A percentile compares a stretch with the other conserved stretches of the same genome.
Conservation (phyloP, 2,888 invertebrate species). For the Zygaena filipendulae region DNA sequence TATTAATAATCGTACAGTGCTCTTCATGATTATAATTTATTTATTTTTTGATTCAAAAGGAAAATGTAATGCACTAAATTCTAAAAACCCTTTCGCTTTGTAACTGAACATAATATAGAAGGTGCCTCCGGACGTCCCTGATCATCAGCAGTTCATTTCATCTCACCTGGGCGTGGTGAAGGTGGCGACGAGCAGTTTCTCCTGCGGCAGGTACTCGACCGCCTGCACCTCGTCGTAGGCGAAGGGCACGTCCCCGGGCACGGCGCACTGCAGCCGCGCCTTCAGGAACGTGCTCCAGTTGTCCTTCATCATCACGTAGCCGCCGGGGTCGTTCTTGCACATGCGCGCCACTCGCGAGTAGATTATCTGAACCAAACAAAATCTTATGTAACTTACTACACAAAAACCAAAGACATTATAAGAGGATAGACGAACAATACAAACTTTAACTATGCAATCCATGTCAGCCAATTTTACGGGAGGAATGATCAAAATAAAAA, state of each 20-base stretch:
- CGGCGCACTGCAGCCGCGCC: conserved; percentile 84
- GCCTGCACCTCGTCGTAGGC: conserved; percentile 92
- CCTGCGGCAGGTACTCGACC: conserved; percentile 79
- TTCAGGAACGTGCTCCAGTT: conserved; percentile 94
- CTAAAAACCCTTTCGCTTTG: no score
- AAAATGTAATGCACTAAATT: neutral
- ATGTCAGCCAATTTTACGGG: no score
- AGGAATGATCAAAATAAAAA: no score
- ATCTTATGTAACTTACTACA: no score
- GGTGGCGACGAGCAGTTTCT: conserved; percentile 83
- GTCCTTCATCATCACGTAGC: conserved; percentile 78
- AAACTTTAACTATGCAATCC: no score
- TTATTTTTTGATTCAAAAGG: neutral
- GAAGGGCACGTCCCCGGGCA: conserved; percentile 88
- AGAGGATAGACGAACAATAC: no score
- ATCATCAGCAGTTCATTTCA: no score
- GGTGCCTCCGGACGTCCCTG: no score
- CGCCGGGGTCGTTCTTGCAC: conserved; percentile 91
- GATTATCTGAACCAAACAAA: conserved; percentile 67
- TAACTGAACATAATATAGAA: no score
- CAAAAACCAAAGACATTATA: no score
- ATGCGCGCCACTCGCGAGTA: conserved; percentile 92
- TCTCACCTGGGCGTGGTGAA: conserved; percentile 84
- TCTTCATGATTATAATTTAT: neutral
- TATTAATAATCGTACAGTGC: no score